Evolutionary conservation across 2,888 invertebrate genomes (phyloP).

Genomic region (Meiosimyza decipiens): DNA sequence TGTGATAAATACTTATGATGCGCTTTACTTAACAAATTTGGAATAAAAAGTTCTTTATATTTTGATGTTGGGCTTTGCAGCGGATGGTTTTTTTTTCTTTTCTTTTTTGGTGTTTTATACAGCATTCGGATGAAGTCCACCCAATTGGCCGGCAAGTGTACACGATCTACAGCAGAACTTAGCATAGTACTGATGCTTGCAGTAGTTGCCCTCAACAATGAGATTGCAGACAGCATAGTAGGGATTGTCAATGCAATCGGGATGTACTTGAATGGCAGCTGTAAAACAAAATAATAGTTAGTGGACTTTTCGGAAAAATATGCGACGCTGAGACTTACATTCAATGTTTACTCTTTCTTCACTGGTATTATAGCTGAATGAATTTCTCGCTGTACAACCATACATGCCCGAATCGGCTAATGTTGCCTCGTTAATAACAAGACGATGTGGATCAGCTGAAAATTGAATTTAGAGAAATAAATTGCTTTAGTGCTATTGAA

Average conservation of each 20-base stretch:
- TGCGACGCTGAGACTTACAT: constrained; percentile 70
- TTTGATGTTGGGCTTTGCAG: too few species aligned
- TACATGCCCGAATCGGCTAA: constrained; percentile 83
- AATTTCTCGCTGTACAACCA: constrained; percentile 84
- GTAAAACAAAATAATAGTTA: constrained; percentile 35
- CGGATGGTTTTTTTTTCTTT: background rate
- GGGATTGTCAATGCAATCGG: constrained; percentile 86
- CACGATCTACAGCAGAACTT: constrained; percentile 95
- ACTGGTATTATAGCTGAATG: constrained; percentile 74
- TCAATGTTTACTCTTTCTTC: constrained; percentile 77
- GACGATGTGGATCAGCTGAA: constrained; percentile 73
- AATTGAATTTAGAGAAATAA: constrained; percentile 48
- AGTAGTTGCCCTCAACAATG: constrained; percentile 86
- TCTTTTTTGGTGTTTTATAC: constrained; percentile 48
- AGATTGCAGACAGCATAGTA: constrained; percentile 90
- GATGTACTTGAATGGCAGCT: constrained; percentile 74
- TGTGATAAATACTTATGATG: constrained; percentile 14
- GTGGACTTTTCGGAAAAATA: background rate
- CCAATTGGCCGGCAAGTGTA: constrained; percentile 83
- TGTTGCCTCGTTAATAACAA: constrained; percentile 75
- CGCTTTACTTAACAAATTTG: background rate
- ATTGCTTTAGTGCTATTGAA: background rate
- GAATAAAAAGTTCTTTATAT: too few species aligned
- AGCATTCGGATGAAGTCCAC: constrained; percentile 58
- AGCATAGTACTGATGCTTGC: constrained; percentile 91